Base-by-base conservation (phyloP, 2,113 vertebrate genomes). In the Piaya cayana region DNA sequence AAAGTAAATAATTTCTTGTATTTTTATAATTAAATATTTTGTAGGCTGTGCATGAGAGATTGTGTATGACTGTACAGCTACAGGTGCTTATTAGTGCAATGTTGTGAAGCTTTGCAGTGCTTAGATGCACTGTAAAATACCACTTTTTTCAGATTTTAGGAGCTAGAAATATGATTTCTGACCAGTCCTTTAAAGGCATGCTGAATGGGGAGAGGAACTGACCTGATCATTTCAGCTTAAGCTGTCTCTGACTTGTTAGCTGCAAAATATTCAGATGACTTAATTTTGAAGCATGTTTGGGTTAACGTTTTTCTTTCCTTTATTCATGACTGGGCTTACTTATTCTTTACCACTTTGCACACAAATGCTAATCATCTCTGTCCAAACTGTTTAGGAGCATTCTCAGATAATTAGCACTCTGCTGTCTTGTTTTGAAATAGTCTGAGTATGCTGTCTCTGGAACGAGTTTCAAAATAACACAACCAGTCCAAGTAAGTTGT, bases 381-480 rank as follows among this genome's bases (percentile, higher is more conserved):
- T 87, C 74, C 58, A 60, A 79, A 93, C 58, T 71, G 62, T 82
- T 84, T 64, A 67, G 82, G 63, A 89, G 53, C 8, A 2, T 45
- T 72, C 70, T 82, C 34, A 70, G 37, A 82, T 96, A 95, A 90
- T 86, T 88, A 95, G 50, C 56, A 43, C 43, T 92, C 32, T 65
- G 39, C 87, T 89, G 50, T 83, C 59, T 82, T 96, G 86, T 95
- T 96, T 93, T 94, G 90, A 90, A 47, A 69, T 64, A 60, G 62
- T 94, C 34, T 47, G 37, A 94, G 27, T 74, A 43, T 91, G 52
- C 84, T 74, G 63, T 80, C 50, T 91, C 88, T 77, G 82, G 88
- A 76, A 70, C 67, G 42, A 65, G 19, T 87, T 94, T 87, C 71
- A 80, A 85, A 93, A 82, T 59, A 85, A 63, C 34, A 67, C 23